Evolutionary conservation across 2,888 invertebrate species (phyloP).

Genomic region (Globia sparganii): DNA sequence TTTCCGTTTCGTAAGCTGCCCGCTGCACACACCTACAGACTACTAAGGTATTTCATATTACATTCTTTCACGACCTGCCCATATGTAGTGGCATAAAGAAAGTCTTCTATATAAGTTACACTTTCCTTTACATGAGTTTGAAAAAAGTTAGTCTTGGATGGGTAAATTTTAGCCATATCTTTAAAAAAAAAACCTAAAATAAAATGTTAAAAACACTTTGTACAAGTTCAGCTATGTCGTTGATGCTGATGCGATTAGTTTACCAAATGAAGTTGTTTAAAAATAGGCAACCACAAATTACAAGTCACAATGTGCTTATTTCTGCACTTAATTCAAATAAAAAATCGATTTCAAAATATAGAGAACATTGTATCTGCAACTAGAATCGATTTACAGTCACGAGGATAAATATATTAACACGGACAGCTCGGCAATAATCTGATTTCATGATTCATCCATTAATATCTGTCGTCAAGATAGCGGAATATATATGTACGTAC

Average conservation of each 20-base stretch:
- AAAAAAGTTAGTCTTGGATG: neutral
- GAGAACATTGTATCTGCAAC: neutral
- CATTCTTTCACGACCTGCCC: neutral
- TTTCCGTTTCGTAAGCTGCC: neutral
- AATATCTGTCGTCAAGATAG: neutral
- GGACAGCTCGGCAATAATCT: neutral
- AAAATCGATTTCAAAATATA: conserved; percentile 14
- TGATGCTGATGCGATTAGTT: conserved; percentile 5
- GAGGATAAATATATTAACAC: neutral
- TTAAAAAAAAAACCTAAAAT: neutral
- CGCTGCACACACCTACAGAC: neutral
- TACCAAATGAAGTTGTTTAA: neutral
- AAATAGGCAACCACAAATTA: conserved; percentile 4
- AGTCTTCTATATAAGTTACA: neutral
- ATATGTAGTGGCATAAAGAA: neutral
- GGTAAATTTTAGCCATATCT: too few species aligned
- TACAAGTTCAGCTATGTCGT: neutral
- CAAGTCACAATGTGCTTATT: conserved; percentile 4
- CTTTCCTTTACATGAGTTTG: neutral
- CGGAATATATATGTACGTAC: neutral
- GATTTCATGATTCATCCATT: neutral
- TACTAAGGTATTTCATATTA: conserved; percentile 26
- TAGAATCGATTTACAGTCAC: neutral
- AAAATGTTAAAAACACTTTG: neutral
- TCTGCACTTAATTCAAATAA: conserved; percentile 17